Percentiles rank a stretch among this genome's conserved stretches.
These are phyloP conservation scores for Varanus salvator DNA, from an alignment of 2,113 vertebrate species.

Conservation along the genomic window DNA sequence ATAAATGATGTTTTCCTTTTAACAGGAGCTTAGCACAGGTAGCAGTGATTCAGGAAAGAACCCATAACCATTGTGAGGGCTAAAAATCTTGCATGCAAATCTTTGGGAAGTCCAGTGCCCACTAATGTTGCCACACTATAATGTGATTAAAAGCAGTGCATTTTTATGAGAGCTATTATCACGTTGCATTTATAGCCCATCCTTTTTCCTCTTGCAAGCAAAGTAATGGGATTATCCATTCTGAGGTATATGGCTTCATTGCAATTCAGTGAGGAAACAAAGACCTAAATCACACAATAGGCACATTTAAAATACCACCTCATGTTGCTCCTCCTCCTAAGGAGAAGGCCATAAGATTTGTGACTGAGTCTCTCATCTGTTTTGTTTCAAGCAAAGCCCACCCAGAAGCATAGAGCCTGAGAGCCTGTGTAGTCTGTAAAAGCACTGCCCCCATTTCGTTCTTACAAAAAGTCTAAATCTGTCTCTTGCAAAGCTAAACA, in stretches of 20 bases:
- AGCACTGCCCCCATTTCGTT: background rate
- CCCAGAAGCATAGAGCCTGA: background rate
- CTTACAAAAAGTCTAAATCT: background rate
- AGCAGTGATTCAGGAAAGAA: background rate
- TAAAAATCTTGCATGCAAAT: background rate
- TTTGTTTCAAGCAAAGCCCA: constrained; percentile 20
- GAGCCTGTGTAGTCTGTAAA: background rate
- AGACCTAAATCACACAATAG: constrained; percentile 1
- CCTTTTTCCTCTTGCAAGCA: too few relatives aligned
- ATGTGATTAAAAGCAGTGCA: background rate
- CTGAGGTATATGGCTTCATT: background rate
- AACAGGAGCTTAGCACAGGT: background rate
- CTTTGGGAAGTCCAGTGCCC: background rate
- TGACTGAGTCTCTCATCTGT: background rate
- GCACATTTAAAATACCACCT: background rate
- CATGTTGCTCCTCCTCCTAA: constrained; percentile 10
- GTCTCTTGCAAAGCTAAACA: background rate
- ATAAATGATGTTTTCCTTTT: background rate
- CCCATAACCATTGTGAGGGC: background rate
- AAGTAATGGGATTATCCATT: background rate
- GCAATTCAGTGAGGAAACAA: background rate
- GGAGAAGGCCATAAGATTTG: background rate
- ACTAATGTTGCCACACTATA: background rate
- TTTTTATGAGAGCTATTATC: background rate
- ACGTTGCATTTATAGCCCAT: too few relatives aligned